These are phyloP conservation scores for Hedychridium roseum DNA, from an alignment of 2,888 invertebrate genomes.

Conservation along the genomic window DNA sequence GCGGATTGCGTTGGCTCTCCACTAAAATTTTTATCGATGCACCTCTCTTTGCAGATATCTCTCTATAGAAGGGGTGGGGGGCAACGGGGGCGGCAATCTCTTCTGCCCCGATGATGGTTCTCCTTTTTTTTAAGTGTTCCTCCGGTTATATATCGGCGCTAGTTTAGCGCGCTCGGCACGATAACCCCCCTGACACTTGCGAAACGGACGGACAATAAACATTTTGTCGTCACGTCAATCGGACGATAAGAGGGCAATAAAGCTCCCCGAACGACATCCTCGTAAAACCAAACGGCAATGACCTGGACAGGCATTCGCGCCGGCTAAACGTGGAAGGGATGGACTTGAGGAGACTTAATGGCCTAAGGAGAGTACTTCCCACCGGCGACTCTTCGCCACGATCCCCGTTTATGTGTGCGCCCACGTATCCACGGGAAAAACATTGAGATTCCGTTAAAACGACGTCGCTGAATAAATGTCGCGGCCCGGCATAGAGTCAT, in stretches of 20 bases:
- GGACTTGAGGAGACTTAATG: not conserved
- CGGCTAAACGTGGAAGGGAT: too few relatives aligned
- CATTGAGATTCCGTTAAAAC: too few relatives aligned
- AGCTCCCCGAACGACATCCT: slow-evolving; percentile 25
- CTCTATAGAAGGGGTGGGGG: too few relatives aligned
- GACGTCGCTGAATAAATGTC: too few relatives aligned
- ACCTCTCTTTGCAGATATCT: too few relatives aligned
- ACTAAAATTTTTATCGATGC: too few relatives aligned
- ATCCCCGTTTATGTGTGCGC: too few relatives aligned
- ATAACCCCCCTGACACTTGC: slow-evolving; percentile 31
- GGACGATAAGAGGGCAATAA: slow-evolving; percentile 38
- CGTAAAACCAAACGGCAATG: slow-evolving; percentile 36
- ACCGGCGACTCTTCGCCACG: not conserved
- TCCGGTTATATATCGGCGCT: slow-evolving; percentile 14
- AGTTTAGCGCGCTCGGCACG: slow-evolving; percentile 9
- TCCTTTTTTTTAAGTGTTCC: slow-evolving; percentile 5
- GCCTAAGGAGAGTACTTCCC: not conserved
- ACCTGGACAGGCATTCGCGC: slow-evolving; percentile 16
- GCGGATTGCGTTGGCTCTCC: too few relatives aligned
- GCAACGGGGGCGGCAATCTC: not conserved
- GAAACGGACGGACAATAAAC: slow-evolving; percentile 41
- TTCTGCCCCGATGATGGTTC: not conserved
- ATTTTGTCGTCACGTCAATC: slow-evolving; percentile 41
- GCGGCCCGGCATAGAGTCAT: too few relatives aligned
- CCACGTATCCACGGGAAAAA: too few relatives aligned